These are phyloP conservation scores for Alexandromys fortis DNA, from an alignment of 2,113 vertebrate species.

Conservation along the genomic window DNA sequence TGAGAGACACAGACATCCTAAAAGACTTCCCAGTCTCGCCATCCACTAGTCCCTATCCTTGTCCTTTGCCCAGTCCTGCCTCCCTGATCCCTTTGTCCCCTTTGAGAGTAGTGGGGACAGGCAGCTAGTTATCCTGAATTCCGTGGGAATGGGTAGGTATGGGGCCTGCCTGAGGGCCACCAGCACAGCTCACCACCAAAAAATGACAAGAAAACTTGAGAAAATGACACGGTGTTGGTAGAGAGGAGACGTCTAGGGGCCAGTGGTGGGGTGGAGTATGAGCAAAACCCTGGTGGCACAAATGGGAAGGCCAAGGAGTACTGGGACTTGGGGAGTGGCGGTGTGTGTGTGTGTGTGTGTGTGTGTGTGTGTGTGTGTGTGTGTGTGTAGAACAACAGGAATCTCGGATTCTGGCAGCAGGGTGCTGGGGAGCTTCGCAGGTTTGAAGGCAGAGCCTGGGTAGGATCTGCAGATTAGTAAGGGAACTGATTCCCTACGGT, in stretches of 20 bases:
- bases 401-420: not conserved
- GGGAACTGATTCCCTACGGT: fast-evolving
- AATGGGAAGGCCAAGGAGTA: not conserved
- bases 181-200: not conserved
- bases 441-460: not conserved
- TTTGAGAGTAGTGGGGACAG: not conserved
- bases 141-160: not conserved
- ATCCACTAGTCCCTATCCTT: not conserved
- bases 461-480: not conserved
- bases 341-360: too few species aligned
- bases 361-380: too few species aligned
- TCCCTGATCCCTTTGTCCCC: not conserved
- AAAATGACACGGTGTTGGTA: not conserved
- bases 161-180: not conserved
- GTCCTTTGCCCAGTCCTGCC: not conserved
- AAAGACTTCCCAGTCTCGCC: fast-evolving
- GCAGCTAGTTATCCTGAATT: not conserved
- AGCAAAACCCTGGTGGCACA: not conserved
- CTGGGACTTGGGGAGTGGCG: not conserved
- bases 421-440: fast-evolving
- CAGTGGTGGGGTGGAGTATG: fast-evolving
- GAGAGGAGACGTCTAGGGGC: not conserved
- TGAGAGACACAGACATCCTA: not conserved
- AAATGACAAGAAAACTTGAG: not conserved
- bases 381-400: not conserved